Percentiles rank a stretch among this genome's conserved stretches.
These are phyloP conservation scores for Eremobia ochroleuca DNA, from an alignment of 2,888 invertebrate genomes.

Conservation along the genomic window DNA sequence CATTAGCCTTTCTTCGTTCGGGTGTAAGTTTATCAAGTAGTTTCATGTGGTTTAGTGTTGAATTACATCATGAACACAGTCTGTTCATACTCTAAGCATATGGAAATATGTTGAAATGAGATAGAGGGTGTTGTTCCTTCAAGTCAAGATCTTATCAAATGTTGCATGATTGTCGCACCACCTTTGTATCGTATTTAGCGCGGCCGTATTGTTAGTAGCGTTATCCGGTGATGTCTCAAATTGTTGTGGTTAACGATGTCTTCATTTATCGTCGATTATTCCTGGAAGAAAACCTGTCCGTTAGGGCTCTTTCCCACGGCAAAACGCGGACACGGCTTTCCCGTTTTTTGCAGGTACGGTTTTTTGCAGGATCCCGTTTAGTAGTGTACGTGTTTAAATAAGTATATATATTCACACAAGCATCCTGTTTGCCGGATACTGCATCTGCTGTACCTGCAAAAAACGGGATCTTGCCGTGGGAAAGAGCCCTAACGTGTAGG, in stretches of 20 bases:
- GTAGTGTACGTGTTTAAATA: too few relatives aligned
- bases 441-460: too few relatives aligned
- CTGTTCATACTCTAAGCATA: not conserved
- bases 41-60: slow-evolving; percentile 7
- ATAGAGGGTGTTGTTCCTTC: not conserved
- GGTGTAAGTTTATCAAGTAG: slow-evolving; percentile 6
- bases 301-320: too few relatives aligned
- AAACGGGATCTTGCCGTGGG: too few relatives aligned
- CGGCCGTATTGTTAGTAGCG: slow-evolving; percentile 36
- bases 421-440: too few relatives aligned
- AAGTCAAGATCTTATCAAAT: slow-evolving; percentile 37
- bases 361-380: too few relatives aligned
- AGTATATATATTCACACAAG: too few relatives aligned
- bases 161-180: slow-evolving; percentile 14
- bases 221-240: slow-evolving; percentile 50
- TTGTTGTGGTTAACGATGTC: slow-evolving; percentile 50
- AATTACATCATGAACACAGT: slow-evolving; percentile 8
- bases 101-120: slow-evolving; percentile 13
- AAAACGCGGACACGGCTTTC: too few relatives aligned
- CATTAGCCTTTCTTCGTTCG: not conserved
- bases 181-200: slow-evolving; percentile 33
- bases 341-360: too few relatives aligned
- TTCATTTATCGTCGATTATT: slow-evolving; percentile 47
- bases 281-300: slow-evolving; percentile 28
- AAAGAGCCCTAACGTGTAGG: slow-evolving; percentile 14